Evolutionary conservation across 92 coral and sea anemone species (phyloP).

Genomic region (Zoanthus solanderi): DNA sequence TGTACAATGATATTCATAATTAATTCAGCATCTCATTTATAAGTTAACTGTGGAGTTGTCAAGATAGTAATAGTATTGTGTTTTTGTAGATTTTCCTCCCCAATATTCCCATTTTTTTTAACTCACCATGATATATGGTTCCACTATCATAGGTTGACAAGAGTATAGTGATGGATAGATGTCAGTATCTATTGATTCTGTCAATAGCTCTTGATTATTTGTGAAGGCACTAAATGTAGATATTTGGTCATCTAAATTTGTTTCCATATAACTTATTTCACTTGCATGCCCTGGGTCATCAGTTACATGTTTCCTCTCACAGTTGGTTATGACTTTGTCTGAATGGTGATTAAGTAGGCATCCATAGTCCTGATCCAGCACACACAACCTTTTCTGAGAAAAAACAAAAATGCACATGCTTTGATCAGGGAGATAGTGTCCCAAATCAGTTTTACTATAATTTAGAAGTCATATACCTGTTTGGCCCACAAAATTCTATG

Average conservation of each 20-base stretch:
- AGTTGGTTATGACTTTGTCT: constrained; percentile 27
- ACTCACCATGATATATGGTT: constrained; percentile 18
- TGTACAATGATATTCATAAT: no score
- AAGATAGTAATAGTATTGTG: no score
- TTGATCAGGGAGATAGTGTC: no score
- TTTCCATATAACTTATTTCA: constrained; percentile 1
- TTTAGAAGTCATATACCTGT: no score
- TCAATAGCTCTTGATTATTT: constrained; percentile 4
- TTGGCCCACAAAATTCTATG: no score
- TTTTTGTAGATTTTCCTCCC: no score
- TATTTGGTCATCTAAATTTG: background rate
- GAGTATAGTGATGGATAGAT: background rate
- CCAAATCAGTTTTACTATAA: no score
- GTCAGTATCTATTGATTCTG: background rate
- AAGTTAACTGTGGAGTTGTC: no score
- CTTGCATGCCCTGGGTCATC: background rate
- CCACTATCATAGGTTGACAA: background rate
- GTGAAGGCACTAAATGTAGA: background rate
- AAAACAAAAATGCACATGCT: no score
- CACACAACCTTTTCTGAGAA: constrained; percentile 25
- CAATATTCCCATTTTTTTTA: background rate
- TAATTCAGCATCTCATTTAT: no score
- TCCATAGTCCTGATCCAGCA: background rate
- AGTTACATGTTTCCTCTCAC: constrained; percentile 25
- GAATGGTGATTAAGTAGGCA: background rate